phyloP scores from a whole-genome alignment of 1,140 invertebrate species.

The Cardiocondyla obscurior region DNA sequence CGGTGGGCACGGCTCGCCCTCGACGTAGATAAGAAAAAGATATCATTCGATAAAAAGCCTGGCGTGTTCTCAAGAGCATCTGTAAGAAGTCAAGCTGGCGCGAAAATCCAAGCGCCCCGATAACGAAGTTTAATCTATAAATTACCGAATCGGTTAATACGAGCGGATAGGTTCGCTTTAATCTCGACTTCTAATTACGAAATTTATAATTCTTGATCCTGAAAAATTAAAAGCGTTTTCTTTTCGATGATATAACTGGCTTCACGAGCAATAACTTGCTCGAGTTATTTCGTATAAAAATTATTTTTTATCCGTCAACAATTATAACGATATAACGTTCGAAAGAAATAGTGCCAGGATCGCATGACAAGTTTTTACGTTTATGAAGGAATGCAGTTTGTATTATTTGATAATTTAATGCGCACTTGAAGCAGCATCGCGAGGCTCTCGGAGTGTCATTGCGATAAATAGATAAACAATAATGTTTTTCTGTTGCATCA shows the following conservation, averaged over 20 bases:
- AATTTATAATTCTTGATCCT: background rate
- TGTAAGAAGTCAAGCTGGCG: slow-evolving; percentile 2
- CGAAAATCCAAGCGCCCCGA: background rate
- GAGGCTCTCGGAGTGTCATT: slow-evolving; percentile 11
- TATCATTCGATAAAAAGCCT: slow-evolving; percentile 20
- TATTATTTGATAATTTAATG: background rate
- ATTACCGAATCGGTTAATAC: background rate
- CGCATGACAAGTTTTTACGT: background rate
- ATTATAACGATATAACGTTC: background rate
- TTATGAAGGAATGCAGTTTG: background rate
- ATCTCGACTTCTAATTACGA: background rate
- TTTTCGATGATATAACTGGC: background rate
- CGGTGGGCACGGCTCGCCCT: background rate
- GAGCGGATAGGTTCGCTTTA: background rate
- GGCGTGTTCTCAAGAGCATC: slow-evolving; percentile 9
- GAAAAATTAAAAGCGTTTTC: background rate
- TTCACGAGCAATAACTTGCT: background rate
- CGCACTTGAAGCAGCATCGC: background rate
- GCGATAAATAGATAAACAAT: slow-evolving; percentile 11
- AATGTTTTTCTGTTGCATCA: background rate
- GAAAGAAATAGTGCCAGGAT: background rate
- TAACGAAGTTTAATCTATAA: background rate
- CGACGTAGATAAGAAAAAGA: slow-evolving; percentile 4
- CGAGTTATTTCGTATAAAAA: background rate
- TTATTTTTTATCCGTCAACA: background rate